Percentiles rank a stretch among this genome's conserved stretches.
Evolutionary conservation across 2,113 vertebrate species (phyloP).

Genomic region (Arvicanthis niloticus): DNA sequence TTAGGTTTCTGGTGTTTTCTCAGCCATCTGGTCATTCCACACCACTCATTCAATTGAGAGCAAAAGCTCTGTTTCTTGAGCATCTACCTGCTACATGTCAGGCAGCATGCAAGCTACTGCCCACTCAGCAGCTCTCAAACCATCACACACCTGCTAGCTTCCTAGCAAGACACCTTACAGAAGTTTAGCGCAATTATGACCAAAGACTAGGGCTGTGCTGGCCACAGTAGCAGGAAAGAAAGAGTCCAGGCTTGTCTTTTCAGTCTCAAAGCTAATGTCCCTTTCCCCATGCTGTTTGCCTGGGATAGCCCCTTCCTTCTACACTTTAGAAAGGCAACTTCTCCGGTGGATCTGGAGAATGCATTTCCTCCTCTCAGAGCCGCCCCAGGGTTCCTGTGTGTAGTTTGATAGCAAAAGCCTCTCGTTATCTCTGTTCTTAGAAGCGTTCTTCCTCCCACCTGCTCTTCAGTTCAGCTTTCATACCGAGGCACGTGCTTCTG

Average conservation of each 20-base stretch:
- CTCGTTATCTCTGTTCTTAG: background rate
- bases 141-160: background rate
- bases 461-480: background rate
- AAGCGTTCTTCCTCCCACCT: background rate
- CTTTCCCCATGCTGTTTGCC: background rate
- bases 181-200: slow-evolving; percentile 24
- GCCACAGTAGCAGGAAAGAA: background rate
- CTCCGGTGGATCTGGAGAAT: background rate
- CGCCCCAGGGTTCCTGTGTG: background rate
- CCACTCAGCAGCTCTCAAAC: background rate
- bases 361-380: slow-evolving; percentile 7
- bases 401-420: background rate
- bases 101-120: background rate
- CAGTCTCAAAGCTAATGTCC: background rate
- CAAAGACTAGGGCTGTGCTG: background rate
- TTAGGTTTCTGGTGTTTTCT: background rate
- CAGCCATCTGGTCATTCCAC: background rate
- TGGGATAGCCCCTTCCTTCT: background rate
- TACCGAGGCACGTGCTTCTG: slow-evolving; percentile 17
- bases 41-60: slow-evolving; percentile 14
- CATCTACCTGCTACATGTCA: background rate
- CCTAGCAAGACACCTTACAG: background rate
- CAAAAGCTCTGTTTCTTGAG: background rate
- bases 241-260: background rate
- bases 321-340: background rate